Base-by-base conservation (phyloP, 2,113 vertebrate genomes). In the Stigmatopora argus region DNA sequence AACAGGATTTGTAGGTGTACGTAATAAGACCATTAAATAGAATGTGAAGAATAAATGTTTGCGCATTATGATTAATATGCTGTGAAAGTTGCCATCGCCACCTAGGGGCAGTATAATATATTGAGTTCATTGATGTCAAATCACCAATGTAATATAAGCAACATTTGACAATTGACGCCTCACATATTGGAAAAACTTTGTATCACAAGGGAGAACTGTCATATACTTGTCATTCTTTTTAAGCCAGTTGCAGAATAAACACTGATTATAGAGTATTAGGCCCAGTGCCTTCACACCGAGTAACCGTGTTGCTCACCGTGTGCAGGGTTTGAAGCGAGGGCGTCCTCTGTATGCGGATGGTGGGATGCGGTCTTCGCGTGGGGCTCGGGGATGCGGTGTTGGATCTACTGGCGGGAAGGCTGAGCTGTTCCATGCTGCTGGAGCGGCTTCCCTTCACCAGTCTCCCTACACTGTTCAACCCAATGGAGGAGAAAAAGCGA, bases 371-470 rank as follows among this genome's bases (percentile, higher is more conserved):
- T 75, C 81, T 12, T 4, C 74, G 2, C 5, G 86, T 86, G 14
- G 85, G 83, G 72, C 86, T 87, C 4, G 86, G 82, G 53, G 90
- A 89, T 18, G 85, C 48, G 0, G 81, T 64, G 34, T 72, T 79
- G 62, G 70, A 68, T 5, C 81, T 71, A 0, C 64, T 58, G 0
- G 75, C 18, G 31, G 71, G 64, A n/a, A 86, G 55, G n/a, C 75
- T 82, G 47, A 91, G 88, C 51, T 97, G 95, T 67, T 97, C 95
- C 92, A 96, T 92, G 69, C 96, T 98, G 80, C 90, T 94, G 83
- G 95, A 96, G 49, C 91, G 94, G 51, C 91, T 88, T 63, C 94
- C 93, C 71, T 92, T 93, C 57, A 92, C 92, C 59, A 95, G 81
- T 68, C 88, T 92, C 55, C 93, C 92, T 51, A 93, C 89, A 0